phyloP scores from a whole-genome alignment of 2,797 vertebrate species.

The Brotula barbata region DNA sequence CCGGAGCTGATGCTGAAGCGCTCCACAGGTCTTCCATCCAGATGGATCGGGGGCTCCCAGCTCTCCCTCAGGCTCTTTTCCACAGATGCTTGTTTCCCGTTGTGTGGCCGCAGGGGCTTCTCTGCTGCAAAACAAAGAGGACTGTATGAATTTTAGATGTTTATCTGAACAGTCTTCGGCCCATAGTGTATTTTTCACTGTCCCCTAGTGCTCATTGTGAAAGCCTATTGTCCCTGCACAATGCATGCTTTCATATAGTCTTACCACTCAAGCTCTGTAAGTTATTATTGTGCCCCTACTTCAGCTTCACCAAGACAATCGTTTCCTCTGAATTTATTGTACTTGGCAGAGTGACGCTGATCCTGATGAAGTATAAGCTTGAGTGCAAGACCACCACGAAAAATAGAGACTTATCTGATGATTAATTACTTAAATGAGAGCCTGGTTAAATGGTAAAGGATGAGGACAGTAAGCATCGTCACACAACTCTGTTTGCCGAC shows the following conservation, averaged over 20 bases:
- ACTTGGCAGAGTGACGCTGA: constrained; percentile 13
- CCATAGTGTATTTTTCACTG: constrained; percentile 9
- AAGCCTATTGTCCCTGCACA: not conserved
- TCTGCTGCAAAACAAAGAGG: constrained; percentile 70
- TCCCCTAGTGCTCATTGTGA: not conserved
- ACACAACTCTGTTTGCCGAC: constrained; percentile 16
- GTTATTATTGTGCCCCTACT: constrained; percentile 2
- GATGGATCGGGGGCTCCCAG: constrained; percentile 81
- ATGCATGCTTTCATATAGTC: not conserved
- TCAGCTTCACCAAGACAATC: not conserved
- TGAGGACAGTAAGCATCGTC: constrained; percentile 22
- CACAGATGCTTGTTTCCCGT: constrained; percentile 77
- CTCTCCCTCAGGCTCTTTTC: constrained; percentile 76
- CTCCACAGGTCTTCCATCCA: constrained; percentile 76
- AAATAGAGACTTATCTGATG: constrained; percentile 34
- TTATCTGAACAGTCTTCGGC: constrained; percentile 5
- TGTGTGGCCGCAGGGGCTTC: constrained; percentile 76
- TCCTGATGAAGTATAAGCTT: constrained; percentile 17
- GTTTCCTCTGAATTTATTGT: constrained; percentile 28
- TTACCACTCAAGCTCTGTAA: constrained; percentile 10
- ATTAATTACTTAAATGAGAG: constrained; percentile 38
- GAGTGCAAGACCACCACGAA: constrained; percentile 4
- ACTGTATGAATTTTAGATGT: constrained; percentile 14
- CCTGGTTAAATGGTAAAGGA: constrained; percentile 29
- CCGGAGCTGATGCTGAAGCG: constrained; percentile 79